phyloP scores from a whole-genome alignment of 2,888 invertebrate species.

The Raillietiella orientalis region DNA sequence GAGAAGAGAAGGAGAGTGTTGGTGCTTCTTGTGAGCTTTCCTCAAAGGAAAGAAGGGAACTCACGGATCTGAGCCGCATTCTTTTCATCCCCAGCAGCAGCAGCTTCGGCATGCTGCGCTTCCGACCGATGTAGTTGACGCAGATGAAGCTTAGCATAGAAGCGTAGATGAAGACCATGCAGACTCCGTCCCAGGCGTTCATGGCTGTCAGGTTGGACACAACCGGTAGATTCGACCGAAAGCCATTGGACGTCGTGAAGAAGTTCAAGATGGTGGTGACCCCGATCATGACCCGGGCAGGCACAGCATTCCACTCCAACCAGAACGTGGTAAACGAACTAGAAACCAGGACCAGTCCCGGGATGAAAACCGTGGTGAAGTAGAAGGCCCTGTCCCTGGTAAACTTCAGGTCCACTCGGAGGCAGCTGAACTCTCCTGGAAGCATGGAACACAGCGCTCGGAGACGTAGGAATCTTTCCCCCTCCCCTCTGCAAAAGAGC shows the following conservation, averaged over 20 bases:
- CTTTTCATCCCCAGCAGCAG: too few species aligned
- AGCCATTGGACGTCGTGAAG: slow-evolving; percentile 37
- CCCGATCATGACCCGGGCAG: slow-evolving; percentile 85
- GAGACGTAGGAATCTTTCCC: neutral
- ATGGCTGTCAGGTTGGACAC: slow-evolving; percentile 78
- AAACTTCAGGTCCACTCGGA: slow-evolving; percentile 71
- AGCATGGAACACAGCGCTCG: slow-evolving; percentile 8
- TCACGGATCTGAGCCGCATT: too few species aligned
- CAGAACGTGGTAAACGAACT: slow-evolving; percentile 91
- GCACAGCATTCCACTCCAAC: slow-evolving; percentile 90
- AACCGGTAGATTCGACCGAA: slow-evolving; percentile 38
- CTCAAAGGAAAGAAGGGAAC: too few species aligned
- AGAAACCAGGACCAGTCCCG: slow-evolving; percentile 79
- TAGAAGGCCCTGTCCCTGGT: slow-evolving; percentile 84
- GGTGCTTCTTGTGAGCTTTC: too few species aligned
- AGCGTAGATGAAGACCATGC: slow-evolving; percentile 89
- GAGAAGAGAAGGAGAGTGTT: too few species aligned
- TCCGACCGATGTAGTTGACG: slow-evolving; percentile 76
- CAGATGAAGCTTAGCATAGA: slow-evolving; percentile 75
- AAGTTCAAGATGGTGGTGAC: slow-evolving; percentile 94
- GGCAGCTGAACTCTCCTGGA: slow-evolving; percentile 80
- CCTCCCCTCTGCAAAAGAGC: too few species aligned
- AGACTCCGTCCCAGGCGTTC: slow-evolving; percentile 90
- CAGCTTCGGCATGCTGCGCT: too few species aligned
- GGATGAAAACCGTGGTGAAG: slow-evolving; percentile 87